These are phyloP conservation scores for Kradibia gibbosae DNA, from an alignment of 1,140 invertebrate species.

Conservation along the genomic window DNA sequence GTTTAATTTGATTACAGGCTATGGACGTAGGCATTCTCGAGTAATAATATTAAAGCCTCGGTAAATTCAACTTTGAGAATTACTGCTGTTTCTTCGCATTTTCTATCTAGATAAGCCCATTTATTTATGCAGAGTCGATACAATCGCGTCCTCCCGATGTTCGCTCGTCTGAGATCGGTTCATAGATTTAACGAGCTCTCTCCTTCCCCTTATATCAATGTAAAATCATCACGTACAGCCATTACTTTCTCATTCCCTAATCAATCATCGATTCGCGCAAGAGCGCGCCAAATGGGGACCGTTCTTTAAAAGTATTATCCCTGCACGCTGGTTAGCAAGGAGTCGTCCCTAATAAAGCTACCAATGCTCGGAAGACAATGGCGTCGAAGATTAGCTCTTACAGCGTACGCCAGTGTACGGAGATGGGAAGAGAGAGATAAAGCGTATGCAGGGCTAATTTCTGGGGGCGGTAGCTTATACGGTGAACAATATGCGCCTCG, in stretches of 20 bases:
- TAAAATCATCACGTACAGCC: background rate
- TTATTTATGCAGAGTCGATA: background rate
- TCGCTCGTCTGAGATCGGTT: background rate
- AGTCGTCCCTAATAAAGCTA: background rate
- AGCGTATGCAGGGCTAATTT: background rate
- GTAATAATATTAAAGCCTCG: background rate
- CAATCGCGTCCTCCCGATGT: too few relatives aligned
- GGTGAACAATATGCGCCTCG: background rate
- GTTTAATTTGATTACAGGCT: background rate
- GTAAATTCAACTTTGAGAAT: background rate
- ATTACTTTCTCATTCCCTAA: too few relatives aligned
- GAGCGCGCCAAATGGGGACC: background rate
- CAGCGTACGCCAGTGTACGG: background rate
- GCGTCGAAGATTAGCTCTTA: background rate
- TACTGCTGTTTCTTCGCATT: background rate
- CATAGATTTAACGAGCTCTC: background rate
- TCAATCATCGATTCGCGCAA: background rate
- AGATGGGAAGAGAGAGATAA: conserved; percentile 13
- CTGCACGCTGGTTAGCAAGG: background rate
- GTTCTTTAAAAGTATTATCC: conserved; percentile 21
- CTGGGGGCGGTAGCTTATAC: background rate
- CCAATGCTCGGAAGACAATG: conserved; percentile 17
- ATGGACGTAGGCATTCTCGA: background rate
- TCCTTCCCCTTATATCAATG: background rate
- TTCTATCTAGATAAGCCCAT: background rate